Conservation (phyloP, 2,888 invertebrate genomes). For the Tetropium fuscum region DNA sequence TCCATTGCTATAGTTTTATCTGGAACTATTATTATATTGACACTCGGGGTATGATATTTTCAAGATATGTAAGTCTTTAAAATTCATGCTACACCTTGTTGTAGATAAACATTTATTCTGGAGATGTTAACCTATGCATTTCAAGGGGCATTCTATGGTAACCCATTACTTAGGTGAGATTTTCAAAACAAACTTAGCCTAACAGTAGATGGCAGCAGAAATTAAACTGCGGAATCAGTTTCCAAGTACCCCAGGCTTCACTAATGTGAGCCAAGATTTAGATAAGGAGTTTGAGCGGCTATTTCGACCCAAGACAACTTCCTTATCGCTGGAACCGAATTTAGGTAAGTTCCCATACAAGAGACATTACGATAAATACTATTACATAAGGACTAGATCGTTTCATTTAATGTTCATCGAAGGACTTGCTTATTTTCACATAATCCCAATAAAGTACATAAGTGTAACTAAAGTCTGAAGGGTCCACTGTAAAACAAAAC, state of each 20-base stretch:
- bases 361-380: neutral
- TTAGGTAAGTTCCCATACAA: neutral
- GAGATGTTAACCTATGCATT: too few species aligned
- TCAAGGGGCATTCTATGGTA: too few species aligned
- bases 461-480: slow-evolving; percentile 28
- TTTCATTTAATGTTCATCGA: neutral
- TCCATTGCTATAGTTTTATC: too few species aligned
- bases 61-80: too few species aligned
- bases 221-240: slow-evolving; percentile 3
- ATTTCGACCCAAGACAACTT: slow-evolving; percentile 4
- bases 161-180: too few species aligned
- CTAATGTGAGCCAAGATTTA: slow-evolving; percentile 5
- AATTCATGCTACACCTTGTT: too few species aligned
- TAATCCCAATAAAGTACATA: slow-evolving; percentile 32
- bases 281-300: neutral
- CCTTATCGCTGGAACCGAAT: neutral
- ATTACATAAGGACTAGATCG: neutral
- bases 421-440: slow-evolving; percentile 12
- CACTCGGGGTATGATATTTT: too few species aligned
- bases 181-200: neutral
- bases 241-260: neutral
- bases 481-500: slow-evolving; percentile 37
- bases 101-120: too few species aligned
- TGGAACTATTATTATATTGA: too few species aligned
- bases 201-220: slow-evolving; percentile 1